These are phyloP conservation scores for Argentina silus DNA, from an alignment of 2,797 vertebrate species.

Conservation along the genomic window DNA sequence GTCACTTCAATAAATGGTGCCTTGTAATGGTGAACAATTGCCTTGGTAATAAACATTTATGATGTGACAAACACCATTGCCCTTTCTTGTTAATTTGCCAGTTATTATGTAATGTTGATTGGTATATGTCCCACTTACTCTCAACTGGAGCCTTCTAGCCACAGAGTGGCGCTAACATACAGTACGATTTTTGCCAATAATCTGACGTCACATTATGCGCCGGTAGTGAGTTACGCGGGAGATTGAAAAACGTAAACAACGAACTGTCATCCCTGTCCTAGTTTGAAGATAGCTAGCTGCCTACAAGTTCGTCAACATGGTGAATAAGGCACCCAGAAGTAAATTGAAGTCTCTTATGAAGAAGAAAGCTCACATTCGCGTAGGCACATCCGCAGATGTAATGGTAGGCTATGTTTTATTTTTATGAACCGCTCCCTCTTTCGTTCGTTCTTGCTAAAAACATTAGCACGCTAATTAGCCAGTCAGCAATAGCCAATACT, in stretches of 20 bases:
- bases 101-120: no score
- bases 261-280: background rate
- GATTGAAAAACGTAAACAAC: conserved; percentile 57
- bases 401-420: conserved; percentile 53
- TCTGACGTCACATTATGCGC: conserved; percentile 4
- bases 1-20: no score
- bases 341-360: conserved; percentile 56
- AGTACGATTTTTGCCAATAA: no score
- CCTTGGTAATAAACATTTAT: no score
- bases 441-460: no score
- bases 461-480: background rate
- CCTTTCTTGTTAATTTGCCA: no score
- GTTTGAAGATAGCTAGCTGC: background rate
- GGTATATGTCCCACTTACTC: no score
- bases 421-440: no score
- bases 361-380: conserved; percentile 45
- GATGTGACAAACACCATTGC: no score
- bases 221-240: conserved; percentile 61
- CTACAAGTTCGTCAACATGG: conserved; percentile 40
- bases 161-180: no score
- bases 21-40: no score
- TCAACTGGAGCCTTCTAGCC: no score
- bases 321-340: conserved; percentile 51
- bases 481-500: background rate
- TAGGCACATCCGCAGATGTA: conserved; percentile 60